Percentiles rank a stretch among this genome's conserved stretches.
These are phyloP conservation scores for Lates calcarifer DNA, from an alignment of 2,113 vertebrate genomes.

Conservation along the genomic window DNA sequence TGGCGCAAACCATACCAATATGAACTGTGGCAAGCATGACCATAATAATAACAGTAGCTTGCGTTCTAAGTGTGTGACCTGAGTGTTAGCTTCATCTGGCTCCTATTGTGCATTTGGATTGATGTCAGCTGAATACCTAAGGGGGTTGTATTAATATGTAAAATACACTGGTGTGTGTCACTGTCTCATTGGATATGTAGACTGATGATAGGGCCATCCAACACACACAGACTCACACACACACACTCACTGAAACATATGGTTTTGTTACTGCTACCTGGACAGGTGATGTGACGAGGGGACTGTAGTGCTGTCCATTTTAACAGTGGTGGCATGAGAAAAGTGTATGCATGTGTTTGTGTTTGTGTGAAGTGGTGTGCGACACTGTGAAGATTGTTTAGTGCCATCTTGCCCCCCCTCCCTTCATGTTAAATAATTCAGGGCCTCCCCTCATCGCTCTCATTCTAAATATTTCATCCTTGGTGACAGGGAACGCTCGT, in stretches of 20 bases:
- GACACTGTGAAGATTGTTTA: slow-evolving; percentile 88
- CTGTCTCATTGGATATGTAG: slow-evolving; percentile 44
- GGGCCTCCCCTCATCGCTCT: slow-evolving; percentile 89
- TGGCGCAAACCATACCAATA: slow-evolving; percentile 12
- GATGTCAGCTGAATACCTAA: slow-evolving; percentile 67
- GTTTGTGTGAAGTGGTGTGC: slow-evolving; percentile 32
- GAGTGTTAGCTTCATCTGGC: slow-evolving; percentile 53
- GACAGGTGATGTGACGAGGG: slow-evolving; percentile 43
- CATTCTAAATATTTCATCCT: slow-evolving; percentile 96
- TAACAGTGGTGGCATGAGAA: slow-evolving; percentile 7
- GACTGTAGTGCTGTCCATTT: slow-evolving; percentile 78
- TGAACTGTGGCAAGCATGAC: slow-evolving; percentile 43
- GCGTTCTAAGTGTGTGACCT: slow-evolving; percentile 51
- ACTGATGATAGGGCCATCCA: neutral
- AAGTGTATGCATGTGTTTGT: slow-evolving; percentile 11
- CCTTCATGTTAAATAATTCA: slow-evolving; percentile 91
- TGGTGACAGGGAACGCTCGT: slow-evolving; percentile 90
- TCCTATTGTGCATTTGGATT: slow-evolving; percentile 63
- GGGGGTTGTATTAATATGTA: slow-evolving; percentile 67
- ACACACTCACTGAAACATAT: slow-evolving; percentile 35
- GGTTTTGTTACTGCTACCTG: slow-evolving; percentile 38
- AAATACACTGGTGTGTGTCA: slow-evolving; percentile 44
- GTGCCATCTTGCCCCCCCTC: slow-evolving; percentile 69
- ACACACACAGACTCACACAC: slow-evolving; percentile 26
- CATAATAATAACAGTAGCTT: slow-evolving; percentile 45